Percentiles rank a stretch among this genome's conserved stretches.
These are phyloP conservation scores for Euphydryas editha DNA, from an alignment of 2,888 invertebrate species.

Conservation along the genomic window DNA sequence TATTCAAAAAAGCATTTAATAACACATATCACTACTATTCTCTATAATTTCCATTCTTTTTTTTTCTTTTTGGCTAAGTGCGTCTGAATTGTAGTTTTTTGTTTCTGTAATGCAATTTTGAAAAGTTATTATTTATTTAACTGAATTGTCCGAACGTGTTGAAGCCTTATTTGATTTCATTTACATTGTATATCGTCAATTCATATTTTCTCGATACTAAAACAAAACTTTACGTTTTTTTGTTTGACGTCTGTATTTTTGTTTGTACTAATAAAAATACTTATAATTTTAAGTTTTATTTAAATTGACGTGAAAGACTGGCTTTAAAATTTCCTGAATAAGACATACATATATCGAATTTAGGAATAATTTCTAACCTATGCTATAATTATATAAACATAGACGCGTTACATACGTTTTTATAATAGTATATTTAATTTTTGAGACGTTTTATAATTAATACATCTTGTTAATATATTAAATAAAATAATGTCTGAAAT, in stretches of 20 bases:
- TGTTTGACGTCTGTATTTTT: constrained; percentile 67
- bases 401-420: constrained; percentile 22
- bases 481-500: constrained; percentile 67
- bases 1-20: constrained; percentile 4
- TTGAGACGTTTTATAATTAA: constrained; percentile 67
- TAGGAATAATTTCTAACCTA: constrained; percentile 10
- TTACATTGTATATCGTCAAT: background rate
- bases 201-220: constrained; percentile 15
- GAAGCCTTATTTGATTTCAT: constrained; percentile 6
- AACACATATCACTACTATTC: background rate
- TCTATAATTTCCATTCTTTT: constrained; percentile 5
- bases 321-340: constrained; percentile 30
- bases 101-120: constrained; percentile 1
- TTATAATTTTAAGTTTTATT: constrained; percentile 74
- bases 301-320: constrained; percentile 63
- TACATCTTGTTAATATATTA: constrained; percentile 60
- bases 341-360: constrained; percentile 1
- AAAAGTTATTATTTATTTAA: background rate
- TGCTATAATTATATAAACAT: constrained; percentile 1
- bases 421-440: constrained; percentile 60
- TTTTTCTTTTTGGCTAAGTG: background rate
- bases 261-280: constrained; percentile 74
- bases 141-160: background rate
- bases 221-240: constrained; percentile 39
- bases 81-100: background rate